phyloP scores from a whole-genome alignment of 2,797 vertebrate species.

The Danio jaintianensis region DNA sequence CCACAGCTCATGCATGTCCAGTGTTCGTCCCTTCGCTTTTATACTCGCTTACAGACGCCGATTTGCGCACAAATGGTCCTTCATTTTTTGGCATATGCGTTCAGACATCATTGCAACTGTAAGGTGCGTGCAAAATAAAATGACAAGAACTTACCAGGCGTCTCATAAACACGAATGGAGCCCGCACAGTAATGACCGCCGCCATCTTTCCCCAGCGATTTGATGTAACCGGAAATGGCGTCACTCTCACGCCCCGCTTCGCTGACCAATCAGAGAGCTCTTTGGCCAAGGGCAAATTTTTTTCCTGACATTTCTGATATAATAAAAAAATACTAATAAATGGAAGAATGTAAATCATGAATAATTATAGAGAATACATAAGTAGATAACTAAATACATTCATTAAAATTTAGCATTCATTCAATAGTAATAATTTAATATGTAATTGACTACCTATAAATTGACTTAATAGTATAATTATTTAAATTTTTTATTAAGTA shows the following conservation, averaged over 20 bases:
- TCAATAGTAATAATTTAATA: no score
- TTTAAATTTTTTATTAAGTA: no score
- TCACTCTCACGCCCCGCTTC: conserved; percentile 65
- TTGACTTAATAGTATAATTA: no score
- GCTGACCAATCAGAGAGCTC: conserved; percentile 73
- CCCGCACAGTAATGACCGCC: conserved; percentile 77
- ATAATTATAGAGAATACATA: neutral
- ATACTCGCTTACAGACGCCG: neutral
- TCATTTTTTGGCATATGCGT: neutral
- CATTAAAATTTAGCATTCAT: no score
- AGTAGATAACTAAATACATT: no score
- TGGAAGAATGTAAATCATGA: neutral
- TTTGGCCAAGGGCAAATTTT: conserved; percentile 33
- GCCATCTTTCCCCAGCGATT: conserved; percentile 83
- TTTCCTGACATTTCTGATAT: no score
- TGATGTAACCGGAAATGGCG: conserved; percentile 60
- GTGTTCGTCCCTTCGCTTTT: conserved; percentile 1
- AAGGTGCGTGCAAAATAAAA: neutral
- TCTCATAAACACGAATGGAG: conserved; percentile 73
- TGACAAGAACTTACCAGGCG: conserved; percentile 76
- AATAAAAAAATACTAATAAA: neutral
- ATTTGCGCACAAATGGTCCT: neutral
- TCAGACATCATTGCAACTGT: neutral
- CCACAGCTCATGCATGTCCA: neutral
- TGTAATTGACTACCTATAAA: no score